Conservation (phyloP, 2,797 vertebrate genomes). For the Tadarida brasiliensis region DNA sequence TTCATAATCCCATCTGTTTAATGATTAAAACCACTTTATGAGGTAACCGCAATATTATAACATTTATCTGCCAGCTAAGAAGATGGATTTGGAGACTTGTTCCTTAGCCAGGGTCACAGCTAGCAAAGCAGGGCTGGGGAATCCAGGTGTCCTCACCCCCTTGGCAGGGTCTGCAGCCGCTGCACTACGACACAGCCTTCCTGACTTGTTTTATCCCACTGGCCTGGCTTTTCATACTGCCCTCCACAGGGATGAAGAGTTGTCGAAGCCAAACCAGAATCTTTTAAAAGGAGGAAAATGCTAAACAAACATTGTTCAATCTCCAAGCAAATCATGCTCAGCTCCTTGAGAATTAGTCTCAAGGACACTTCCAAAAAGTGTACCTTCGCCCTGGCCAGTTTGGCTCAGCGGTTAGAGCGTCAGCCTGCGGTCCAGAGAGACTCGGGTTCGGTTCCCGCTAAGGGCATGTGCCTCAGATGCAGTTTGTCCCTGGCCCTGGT, state of each 20-base stretch:
- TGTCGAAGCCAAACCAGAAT: neutral
- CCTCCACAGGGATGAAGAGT: neutral
- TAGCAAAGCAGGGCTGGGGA: neutral
- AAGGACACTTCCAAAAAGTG: neutral
- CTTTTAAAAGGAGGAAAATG: neutral
- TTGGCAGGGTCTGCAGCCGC: neutral
- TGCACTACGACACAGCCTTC: neutral
- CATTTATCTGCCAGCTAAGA: neutral
- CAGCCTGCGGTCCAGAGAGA: no score
- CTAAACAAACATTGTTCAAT: neutral
- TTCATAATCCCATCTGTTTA: neutral
- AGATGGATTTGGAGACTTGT: neutral
- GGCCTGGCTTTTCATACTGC: neutral
- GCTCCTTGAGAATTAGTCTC: neutral
- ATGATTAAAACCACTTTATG: neutral
- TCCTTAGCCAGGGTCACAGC: neutral
- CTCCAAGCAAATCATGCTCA: neutral
- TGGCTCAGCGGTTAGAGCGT: no score
- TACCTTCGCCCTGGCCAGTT: neutral
- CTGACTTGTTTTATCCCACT: neutral
- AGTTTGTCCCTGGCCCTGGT: no score
- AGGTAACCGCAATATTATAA: neutral
- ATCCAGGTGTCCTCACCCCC: neutral
- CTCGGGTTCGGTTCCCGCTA: no score
- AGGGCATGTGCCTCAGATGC: no score